Percentiles rank a stretch among this genome's conserved stretches.
Conservation (phyloP, 1,140 invertebrate genomes). For the Penaeus chinensis region DNA sequence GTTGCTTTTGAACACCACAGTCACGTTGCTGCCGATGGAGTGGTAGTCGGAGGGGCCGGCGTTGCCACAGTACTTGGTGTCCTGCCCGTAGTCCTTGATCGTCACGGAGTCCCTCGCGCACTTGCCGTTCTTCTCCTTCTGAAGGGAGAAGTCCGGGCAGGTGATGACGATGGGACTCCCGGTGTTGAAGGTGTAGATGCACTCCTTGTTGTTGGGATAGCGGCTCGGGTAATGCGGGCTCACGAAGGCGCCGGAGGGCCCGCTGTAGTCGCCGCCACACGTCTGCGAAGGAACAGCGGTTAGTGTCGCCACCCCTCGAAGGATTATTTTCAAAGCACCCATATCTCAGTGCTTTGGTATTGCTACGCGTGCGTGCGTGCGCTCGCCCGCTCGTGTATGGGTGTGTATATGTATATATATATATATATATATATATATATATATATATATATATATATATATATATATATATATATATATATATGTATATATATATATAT, state of each 20-base stretch:
- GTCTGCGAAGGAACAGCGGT: background rate
- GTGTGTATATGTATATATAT: too few relatives aligned
- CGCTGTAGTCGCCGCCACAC: background rate
- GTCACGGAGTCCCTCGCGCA: background rate
- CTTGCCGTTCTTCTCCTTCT: background rate
- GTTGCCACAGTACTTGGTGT: background rate
- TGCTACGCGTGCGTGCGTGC: too few relatives aligned
- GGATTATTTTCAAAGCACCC: too few relatives aligned
- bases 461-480: too few relatives aligned
- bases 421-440: too few relatives aligned
- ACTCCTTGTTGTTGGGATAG: conserved; percentile 8
- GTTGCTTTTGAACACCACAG: background rate
- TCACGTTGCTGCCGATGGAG: background rate
- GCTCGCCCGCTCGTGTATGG: too few relatives aligned
- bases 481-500: too few relatives aligned
- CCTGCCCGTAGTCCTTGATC: background rate
- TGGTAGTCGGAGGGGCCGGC: background rate
- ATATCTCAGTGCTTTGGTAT: too few relatives aligned
- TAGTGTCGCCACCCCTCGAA: background rate
- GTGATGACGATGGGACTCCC: conserved; percentile 3
- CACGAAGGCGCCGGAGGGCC: background rate
- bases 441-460: too few relatives aligned
- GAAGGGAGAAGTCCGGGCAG: background rate
- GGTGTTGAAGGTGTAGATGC: conserved; percentile 8
- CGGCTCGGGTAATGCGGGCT: background rate